Evolutionary conservation across 2,888 invertebrate species (phyloP), one percentile per base, ranked within the genome.

Genomic region (Archips xylosteana): DNA sequence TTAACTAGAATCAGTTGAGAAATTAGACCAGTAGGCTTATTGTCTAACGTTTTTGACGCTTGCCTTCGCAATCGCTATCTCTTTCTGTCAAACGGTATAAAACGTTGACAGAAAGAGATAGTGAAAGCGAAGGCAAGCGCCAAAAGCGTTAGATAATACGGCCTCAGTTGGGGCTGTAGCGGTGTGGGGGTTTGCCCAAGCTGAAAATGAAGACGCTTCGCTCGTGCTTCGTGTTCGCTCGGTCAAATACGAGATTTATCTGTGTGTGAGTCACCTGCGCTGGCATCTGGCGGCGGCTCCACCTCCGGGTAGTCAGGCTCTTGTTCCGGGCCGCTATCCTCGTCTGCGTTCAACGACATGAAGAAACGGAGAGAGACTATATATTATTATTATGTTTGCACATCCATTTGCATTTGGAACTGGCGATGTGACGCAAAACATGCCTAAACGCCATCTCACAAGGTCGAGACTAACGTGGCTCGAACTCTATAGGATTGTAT

Each of bases 331-430:
- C 87, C 94, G 91, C 93, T 95, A 83, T 95, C 95, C 89, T 95
- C 96, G 92, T 96, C 97, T 97, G 97, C 96, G 95, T 96, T 96
- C 95, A 97, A 96, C 95, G 96, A 97, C 96, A 94, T 93, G 94
- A 94, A 94, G 91, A 94, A 94, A 91, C 92, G 93, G 90, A 94
- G 92, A 92, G 94, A 94, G 90, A 94, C 94, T 94, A 92, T 93
- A 92, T 94, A 94, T 94, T 94, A 94, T 94, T 92, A 94, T 94
- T 91, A 94, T 90, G 94, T 94, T 94, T 93, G 92, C 92, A 89
- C 92, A 92, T 81, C 82, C 82, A 87, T 92, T 86, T 82, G 84
- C 83, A 88, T 81, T 84, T 79, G 64, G 73, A 76, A 80, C 76
- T 73, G 60, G 68, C 10, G 32, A 32, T 5, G 32, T 32, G 32